phyloP scores from a whole-genome alignment of 2,113 vertebrate species.

The Eublepharis macularius region DNA sequence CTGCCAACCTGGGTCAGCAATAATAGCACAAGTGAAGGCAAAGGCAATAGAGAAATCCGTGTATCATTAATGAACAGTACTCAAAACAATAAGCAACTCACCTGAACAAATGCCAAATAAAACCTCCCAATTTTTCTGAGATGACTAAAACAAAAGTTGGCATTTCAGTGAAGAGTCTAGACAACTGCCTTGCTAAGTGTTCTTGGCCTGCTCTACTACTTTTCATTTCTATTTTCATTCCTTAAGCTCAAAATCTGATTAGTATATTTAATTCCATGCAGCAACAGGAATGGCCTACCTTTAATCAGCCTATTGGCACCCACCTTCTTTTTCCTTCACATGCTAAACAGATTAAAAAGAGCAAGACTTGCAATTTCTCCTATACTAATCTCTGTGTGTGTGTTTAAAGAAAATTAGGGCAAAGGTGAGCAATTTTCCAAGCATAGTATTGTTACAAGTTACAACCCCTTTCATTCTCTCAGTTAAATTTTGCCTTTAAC shows the following conservation, averaged over 20 bases:
- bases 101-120: constrained; percentile 38
- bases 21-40: neutral
- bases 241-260: constrained; percentile 88
- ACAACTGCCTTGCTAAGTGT: constrained; percentile 26
- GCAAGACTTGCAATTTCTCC: neutral
- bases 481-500: neutral
- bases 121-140: constrained; percentile 27
- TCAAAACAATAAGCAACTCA: constrained; percentile 46
- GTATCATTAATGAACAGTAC: too few relatives aligned
- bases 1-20: neutral
- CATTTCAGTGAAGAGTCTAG: constrained; percentile 58
- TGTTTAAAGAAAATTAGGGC: neutral
- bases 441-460: too few relatives aligned
- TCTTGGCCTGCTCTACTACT: constrained; percentile 78
- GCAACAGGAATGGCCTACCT: constrained; percentile 65
- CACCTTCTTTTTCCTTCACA: constrained; percentile 24
- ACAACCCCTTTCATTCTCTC: too few relatives aligned
- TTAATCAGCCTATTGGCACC: constrained; percentile 67
- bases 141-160: constrained; percentile 41
- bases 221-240: constrained; percentile 83
- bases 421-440: neutral
- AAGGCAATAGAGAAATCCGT: constrained; percentile 17
- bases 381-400: neutral
- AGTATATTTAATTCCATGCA: constrained; percentile 83
- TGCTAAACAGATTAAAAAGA: constrained; percentile 13